Evolutionary conservation across 1,140 invertebrate genomes (phyloP).

Genomic region (Tetramorium alpestre): DNA sequence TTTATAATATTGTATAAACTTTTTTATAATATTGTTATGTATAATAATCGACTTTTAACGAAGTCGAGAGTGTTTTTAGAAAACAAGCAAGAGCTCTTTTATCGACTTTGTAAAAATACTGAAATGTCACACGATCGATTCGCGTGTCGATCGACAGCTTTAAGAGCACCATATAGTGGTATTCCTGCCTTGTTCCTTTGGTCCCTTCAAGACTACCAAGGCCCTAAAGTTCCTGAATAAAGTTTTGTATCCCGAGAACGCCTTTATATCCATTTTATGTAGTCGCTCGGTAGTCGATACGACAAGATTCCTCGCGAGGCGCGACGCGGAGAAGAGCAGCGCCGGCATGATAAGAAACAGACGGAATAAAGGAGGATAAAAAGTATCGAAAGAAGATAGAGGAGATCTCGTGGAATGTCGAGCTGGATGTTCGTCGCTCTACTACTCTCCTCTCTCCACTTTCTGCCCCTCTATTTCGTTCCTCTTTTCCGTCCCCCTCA

Average conservation of each 20-base stretch:
- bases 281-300: slow-evolving; percentile 41
- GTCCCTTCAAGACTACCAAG: not conserved
- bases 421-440: slow-evolving; percentile 25
- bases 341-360: slow-evolving; percentile 51
- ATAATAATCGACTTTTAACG: not conserved
- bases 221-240: slow-evolving; percentile 37
- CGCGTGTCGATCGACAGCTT: slow-evolving; percentile 10
- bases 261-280: slow-evolving; percentile 55
- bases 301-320: slow-evolving; percentile 41
- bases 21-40: no score
- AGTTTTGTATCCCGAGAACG: slow-evolving; percentile 46
- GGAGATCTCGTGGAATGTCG: slow-evolving; percentile 64
- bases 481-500: not conserved
- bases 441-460: not conserved
- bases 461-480: not conserved
- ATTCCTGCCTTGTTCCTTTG: slow-evolving; percentile 6
- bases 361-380: slow-evolving; percentile 45
- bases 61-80: not conserved
- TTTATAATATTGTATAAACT: no score
- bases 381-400: slow-evolving; percentile 61
- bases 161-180: not conserved
- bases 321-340: slow-evolving; percentile 7
- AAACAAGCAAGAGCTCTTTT: not conserved
- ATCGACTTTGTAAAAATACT: not conserved
- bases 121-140: slow-evolving; percentile 11